Base-by-base conservation (phyloP, 2,797 vertebrate species). In the Lacerta agilis region DNA sequence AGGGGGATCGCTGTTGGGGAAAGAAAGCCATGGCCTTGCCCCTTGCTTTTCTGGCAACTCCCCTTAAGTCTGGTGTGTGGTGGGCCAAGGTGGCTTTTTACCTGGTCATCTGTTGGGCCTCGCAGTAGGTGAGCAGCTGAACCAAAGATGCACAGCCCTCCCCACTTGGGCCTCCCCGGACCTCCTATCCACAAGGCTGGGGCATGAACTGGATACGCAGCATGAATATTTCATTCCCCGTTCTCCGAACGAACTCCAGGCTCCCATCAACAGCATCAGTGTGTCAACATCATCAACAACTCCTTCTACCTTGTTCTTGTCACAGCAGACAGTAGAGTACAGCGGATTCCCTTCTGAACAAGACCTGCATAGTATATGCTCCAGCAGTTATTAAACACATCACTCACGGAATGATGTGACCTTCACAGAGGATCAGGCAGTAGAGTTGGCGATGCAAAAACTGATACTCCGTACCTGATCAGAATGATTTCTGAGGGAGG, bases 361-460 rank as follows among this genome's bases (percentile, higher is more conserved):
- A 87, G 83, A 82, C 88, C 73, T 82, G 79, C 83, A 41, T 80
- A 29, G 25, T 76, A 77, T 81, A 89, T 89, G 83, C 88, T 82
- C 79, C 71, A 87, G 55, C 79, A 82, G 86, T 76, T 82, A 85
- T 89, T 89, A 89, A 86, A 85, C 72, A 82, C 79, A 55, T 41
- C 58, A 29, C 58, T 69, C 33, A 58, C 29, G 2, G 38, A 18
- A 18, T 4, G 79, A 89, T 89, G 18, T 82, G 83, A 86, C 83
- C 83, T 89, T 89, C 71, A 76, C 41, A 69, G 36, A 64, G 67
- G 61, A 77, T 76, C 61, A 76, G 71, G 67, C 71, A 33, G 79
- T 25, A 29, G 43, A 69, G 27, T 58, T 81, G 49, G 79, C 13
- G 6, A 45, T n/a, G 58, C 61, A 33, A 61, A 67, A 49, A 76